phyloP scores from a whole-genome alignment of 2,888 invertebrate genomes.

The Sarcophaga caerulescens region DNA sequence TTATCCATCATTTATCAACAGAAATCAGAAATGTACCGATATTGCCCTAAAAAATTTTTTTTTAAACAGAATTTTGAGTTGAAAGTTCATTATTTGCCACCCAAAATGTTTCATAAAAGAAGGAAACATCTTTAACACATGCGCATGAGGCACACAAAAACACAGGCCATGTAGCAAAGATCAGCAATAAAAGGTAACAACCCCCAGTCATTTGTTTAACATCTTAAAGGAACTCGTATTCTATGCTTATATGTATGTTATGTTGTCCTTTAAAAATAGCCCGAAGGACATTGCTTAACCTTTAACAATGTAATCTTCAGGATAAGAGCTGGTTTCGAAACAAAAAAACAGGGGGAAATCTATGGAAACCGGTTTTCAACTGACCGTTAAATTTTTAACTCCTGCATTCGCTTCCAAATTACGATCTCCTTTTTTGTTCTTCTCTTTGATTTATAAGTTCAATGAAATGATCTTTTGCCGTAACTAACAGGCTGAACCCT shows the following conservation, averaged over 20 bases:
- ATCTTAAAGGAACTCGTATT: slow-evolving; percentile 27
- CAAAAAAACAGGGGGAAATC: not conserved
- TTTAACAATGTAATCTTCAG: slow-evolving; percentile 25
- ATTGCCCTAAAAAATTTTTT: slow-evolving; percentile 50
- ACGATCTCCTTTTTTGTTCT: not conserved
- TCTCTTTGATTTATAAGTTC: slow-evolving; percentile 61
- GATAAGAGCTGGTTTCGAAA: not conserved
- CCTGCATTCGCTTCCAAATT: not conserved
- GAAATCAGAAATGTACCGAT: slow-evolving; percentile 15
- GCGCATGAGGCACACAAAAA: not conserved
- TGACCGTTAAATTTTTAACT: slow-evolving; percentile 64
- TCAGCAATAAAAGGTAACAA: slow-evolving; percentile 9
- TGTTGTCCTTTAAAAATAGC: slow-evolving; percentile 34
- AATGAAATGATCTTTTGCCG: too few species aligned
- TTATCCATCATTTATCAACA: slow-evolving; percentile 50
- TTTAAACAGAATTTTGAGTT: not conserved
- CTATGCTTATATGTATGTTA: not conserved
- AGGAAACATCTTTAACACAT: slow-evolving; percentile 41
- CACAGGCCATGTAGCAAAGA: not conserved
- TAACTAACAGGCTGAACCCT: too few species aligned
- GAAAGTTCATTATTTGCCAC: slow-evolving; percentile 58
- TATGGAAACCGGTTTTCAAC: slow-evolving; percentile 57
- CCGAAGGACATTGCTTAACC: slow-evolving; percentile 51
- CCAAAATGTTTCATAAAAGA: slow-evolving; percentile 44
- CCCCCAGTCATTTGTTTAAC: slow-evolving; percentile 40